Conservation (phyloP, 2,888 invertebrate genomes). For the Apodemia mormo region DNA sequence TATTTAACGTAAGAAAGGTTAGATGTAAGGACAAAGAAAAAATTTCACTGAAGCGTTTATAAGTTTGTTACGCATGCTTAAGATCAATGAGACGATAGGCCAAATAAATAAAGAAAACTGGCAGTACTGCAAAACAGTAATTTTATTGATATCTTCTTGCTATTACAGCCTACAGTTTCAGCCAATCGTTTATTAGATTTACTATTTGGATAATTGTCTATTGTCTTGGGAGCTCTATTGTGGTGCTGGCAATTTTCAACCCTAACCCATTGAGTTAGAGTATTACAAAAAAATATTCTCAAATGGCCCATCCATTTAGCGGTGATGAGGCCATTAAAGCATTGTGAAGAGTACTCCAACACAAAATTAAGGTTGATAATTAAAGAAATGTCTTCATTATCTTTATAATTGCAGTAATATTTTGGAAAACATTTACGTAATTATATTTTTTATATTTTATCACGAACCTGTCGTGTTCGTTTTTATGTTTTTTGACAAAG, state of each 20-base stretch:
- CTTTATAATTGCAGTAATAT: slow-evolving; percentile 7
- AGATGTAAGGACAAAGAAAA: no score
- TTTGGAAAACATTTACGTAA: slow-evolving; percentile 10
- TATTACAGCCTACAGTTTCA: slow-evolving; percentile 37
- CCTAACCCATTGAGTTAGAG: slow-evolving; percentile 29
- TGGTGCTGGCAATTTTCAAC: slow-evolving; percentile 29
- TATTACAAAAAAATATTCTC: slow-evolving; percentile 20
- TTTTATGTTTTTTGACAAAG: neutral
- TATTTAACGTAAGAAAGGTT: no score
- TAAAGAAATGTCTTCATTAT: slow-evolving; percentile 29
- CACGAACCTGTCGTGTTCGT: neutral
- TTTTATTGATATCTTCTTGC: slow-evolving; percentile 38
- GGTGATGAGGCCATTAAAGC: slow-evolving; percentile 36
- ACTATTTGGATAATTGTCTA: slow-evolving; percentile 42
- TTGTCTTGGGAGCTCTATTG: slow-evolving; percentile 37
- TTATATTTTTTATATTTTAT: neutral
- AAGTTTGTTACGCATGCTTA: no score
- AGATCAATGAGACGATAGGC: neutral
- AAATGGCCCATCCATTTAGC: slow-evolving; percentile 31
- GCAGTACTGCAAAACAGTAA: slow-evolving; percentile 32
- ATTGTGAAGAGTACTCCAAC: slow-evolving; percentile 32
- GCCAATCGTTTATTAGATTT: slow-evolving; percentile 41
- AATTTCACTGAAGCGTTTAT: no score
- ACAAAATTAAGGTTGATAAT: slow-evolving; percentile 35
- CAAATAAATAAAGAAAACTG: neutral